Percentiles rank a stretch among this genome's conserved stretches.
Conservation (phyloP, 1,140 invertebrate species). For the Anoplolepis gracilipes region DNA sequence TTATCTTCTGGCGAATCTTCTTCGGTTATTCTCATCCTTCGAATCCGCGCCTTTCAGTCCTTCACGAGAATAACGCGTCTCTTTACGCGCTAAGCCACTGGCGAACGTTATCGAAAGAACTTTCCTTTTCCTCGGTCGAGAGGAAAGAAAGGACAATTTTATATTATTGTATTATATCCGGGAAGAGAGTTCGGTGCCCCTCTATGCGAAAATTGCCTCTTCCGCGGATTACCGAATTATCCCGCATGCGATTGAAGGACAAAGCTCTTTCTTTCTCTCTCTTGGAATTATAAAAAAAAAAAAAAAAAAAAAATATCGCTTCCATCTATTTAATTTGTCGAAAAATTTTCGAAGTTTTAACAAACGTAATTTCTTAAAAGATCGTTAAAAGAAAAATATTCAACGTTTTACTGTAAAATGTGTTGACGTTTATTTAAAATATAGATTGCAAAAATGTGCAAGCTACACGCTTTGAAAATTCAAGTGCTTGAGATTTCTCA, state of each 20-base stretch:
- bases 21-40: slow-evolving; percentile 55
- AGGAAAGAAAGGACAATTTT: slow-evolving; percentile 60
- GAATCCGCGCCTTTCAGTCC: slow-evolving; percentile 52
- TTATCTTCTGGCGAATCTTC: slow-evolving; percentile 56
- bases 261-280: slow-evolving; percentile 7
- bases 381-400: neutral
- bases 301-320: neutral
- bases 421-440: neutral
- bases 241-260: slow-evolving; percentile 1
- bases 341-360: neutral
- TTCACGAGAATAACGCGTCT: slow-evolving; percentile 50
- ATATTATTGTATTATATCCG: slow-evolving; percentile 65
- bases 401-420: neutral
- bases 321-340: neutral
- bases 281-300: neutral
- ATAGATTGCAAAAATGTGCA: neutral
- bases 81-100: slow-evolving; percentile 54
- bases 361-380: neutral
- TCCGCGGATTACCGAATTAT: slow-evolving; percentile 59
- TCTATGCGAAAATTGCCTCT: slow-evolving; percentile 50
- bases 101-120: slow-evolving; percentile 54
- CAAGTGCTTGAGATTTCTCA: neutral
- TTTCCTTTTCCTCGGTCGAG: slow-evolving; percentile 52
- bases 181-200: slow-evolving; percentile 9
- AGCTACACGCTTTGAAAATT: neutral